Evolutionary conservation across 2,113 vertebrate genomes (phyloP), one percentile per base, ranked within the genome.

Genomic region (Phoxinus phoxinus): DNA sequence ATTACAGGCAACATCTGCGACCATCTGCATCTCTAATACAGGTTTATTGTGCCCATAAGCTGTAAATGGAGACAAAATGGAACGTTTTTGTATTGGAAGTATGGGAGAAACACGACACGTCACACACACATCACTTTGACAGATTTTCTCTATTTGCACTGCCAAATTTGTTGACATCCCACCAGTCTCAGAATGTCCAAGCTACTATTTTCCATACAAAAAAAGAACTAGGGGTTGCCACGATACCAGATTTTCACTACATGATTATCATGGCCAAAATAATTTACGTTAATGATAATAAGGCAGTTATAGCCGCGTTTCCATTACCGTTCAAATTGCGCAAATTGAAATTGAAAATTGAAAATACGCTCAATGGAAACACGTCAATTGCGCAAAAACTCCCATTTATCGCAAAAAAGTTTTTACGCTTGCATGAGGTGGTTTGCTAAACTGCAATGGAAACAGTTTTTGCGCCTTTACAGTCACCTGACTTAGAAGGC

Each of bases 1-100:
- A 86, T 89, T 41, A 86, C 77, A 32, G 23, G 21, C 37, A 75
- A 71, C 78, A 83, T 85, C 87, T 88, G 86, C 35, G 35, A 65
- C 82, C 63, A 48, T 30, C 72, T 75, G 73, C 53, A 35, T 74
- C 83, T 84, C 48, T 56, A 84, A 76, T 86, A 59, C 21, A 76
- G 13, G 23, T 84, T 85, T 87, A 86, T 84, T 72, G 30, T 72
- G 25, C 69, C 44, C 79, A 48, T 48, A 83, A 3, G 72, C 30
- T 58, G 61, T 69, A 81, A 65, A 30, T 0, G 21, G 56, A 32
- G 84, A n/a, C 48, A 9, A 46, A 86, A 63, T 19, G 32, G 37
- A 27, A 19, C 1, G 19, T 25, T 56, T 78, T 48, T 19, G 23
- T 27, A n/a, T 32, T 76, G 76, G 59, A 48, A 48, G 37, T 86